phyloP scores from a whole-genome alignment of 2,888 invertebrate genomes.

The Parochlus steinenii region DNA sequence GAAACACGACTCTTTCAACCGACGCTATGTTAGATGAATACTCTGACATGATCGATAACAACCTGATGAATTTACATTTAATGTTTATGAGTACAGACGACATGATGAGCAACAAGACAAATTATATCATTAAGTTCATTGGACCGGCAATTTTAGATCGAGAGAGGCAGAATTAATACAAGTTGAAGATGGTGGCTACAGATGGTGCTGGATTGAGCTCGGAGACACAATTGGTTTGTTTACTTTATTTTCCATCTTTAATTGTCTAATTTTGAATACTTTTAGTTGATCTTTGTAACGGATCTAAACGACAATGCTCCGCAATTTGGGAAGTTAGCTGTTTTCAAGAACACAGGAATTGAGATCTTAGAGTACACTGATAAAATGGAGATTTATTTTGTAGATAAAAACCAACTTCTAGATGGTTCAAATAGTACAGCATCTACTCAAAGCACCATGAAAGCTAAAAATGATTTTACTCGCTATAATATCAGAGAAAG shows the following conservation, averaged over 20 bases:
- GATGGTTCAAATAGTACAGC: not conserved
- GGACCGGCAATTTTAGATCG: slow-evolving; percentile 43
- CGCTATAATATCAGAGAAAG: too few species aligned
- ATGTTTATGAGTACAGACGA: slow-evolving; percentile 24
- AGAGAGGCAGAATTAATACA: slow-evolving; percentile 50
- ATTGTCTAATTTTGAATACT: too few species aligned
- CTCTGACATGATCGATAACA: slow-evolving; percentile 11
- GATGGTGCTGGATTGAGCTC: slow-evolving; percentile 62
- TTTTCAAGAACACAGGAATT: slow-evolving; percentile 49
- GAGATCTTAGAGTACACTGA: slow-evolving; percentile 44
- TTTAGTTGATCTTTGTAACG: slow-evolving; percentile 46
- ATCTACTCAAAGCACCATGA: not conserved
- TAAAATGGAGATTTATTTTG: slow-evolving; percentile 33
- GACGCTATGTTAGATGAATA: slow-evolving; percentile 11
- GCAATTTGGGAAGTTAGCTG: slow-evolving; percentile 48
- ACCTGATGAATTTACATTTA: slow-evolving; percentile 25
- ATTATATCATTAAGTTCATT: slow-evolving; percentile 23
- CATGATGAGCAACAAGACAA: slow-evolving; percentile 21
- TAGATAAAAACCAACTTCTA: slow-evolving; percentile 21
- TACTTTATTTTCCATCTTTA: too few species aligned
- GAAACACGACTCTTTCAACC: slow-evolving; percentile 5
- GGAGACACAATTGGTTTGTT: slow-evolving; percentile 53
- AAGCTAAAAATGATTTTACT: slow-evolving; percentile 3
- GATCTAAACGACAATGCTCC: slow-evolving; percentile 76
- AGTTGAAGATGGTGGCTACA: slow-evolving; percentile 53